Conservation (phyloP, 1,140 invertebrate species). For the Choristoneura fumiferana region DNA sequence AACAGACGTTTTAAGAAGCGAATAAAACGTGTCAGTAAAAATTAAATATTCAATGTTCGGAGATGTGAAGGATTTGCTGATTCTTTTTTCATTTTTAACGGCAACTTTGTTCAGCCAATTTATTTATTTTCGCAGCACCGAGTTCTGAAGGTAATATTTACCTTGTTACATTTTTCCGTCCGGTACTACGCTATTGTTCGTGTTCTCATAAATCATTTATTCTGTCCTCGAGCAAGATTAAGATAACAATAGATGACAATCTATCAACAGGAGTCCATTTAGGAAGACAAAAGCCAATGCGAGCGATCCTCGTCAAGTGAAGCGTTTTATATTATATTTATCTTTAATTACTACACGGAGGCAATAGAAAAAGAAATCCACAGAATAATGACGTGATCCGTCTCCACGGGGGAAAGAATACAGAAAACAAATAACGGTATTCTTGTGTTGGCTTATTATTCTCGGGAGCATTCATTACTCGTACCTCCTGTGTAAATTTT, state of each 20-base stretch:
- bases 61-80: no score
- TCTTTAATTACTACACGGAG: slow-evolving; percentile 76
- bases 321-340: slow-evolving; percentile 77
- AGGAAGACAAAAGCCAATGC: slow-evolving; percentile 62
- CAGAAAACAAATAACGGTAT: slow-evolving; percentile 74
- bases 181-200: slow-evolving; percentile 25
- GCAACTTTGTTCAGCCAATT: background rate
- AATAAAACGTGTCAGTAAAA: no score
- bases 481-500: slow-evolving; percentile 36
- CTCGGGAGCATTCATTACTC: slow-evolving; percentile 69
- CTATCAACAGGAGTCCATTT: slow-evolving; percentile 72
- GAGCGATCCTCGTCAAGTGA: slow-evolving; percentile 58
- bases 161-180: slow-evolving; percentile 26
- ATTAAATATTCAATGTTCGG: no score
- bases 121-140: background rate
- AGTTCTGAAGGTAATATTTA: slow-evolving; percentile 9
- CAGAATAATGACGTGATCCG: slow-evolving; percentile 70
- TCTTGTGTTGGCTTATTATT: slow-evolving; percentile 77
- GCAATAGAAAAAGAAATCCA: slow-evolving; percentile 47
- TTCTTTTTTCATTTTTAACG: no score
- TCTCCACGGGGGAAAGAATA: slow-evolving; percentile 55
- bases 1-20: background rate
- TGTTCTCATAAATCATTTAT: slow-evolving; percentile 74
- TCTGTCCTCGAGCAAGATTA: slow-evolving; percentile 64
- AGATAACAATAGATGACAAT: slow-evolving; percentile 74